These are phyloP conservation scores for Scomber scombrus DNA, from an alignment of 2,113 vertebrate species.

Conservation along the genomic window DNA sequence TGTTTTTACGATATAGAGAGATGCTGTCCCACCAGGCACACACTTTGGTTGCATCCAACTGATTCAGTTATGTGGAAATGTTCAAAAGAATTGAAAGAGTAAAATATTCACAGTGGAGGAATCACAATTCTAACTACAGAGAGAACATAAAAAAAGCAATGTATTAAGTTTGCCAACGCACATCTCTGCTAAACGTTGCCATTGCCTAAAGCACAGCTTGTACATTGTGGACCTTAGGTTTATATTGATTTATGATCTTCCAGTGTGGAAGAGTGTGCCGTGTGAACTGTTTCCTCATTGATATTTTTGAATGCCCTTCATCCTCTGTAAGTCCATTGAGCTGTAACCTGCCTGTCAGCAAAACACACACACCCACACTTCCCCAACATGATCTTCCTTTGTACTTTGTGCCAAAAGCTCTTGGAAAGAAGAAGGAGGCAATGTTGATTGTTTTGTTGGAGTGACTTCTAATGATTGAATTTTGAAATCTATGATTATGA, in stretches of 20 bases:
- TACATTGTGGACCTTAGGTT: constrained; percentile 41
- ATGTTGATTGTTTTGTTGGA: constrained; percentile 31
- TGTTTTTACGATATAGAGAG: neutral
- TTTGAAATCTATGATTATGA: constrained; percentile 41
- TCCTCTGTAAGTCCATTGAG: constrained; percentile 69
- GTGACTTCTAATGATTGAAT: constrained; percentile 33
- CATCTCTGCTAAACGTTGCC: constrained; percentile 45
- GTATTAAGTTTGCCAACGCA: constrained; percentile 49
- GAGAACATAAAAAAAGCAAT: constrained; percentile 38
- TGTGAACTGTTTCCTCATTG: constrained; percentile 66
- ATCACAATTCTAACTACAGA: constrained; percentile 38
- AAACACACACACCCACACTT: constrained; percentile 63
- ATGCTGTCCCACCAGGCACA: neutral
- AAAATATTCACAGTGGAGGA: constrained; percentile 26
- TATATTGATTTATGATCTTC: constrained; percentile 62
- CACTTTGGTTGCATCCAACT: neutral
- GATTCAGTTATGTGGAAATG: neutral
- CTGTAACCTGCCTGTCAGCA: constrained; percentile 63
- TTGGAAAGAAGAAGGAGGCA: constrained; percentile 22
- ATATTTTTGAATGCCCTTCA: constrained; percentile 70
- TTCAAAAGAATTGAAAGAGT: neutral
- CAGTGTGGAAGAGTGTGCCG: constrained; percentile 34
- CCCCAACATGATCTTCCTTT: constrained; percentile 47
- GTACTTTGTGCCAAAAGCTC: constrained; percentile 74
- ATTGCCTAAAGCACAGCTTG: constrained; percentile 53